These are phyloP conservation scores for Hemichromis elongatus DNA, from an alignment of 2,113 vertebrate species.

Conservation along the genomic window DNA sequence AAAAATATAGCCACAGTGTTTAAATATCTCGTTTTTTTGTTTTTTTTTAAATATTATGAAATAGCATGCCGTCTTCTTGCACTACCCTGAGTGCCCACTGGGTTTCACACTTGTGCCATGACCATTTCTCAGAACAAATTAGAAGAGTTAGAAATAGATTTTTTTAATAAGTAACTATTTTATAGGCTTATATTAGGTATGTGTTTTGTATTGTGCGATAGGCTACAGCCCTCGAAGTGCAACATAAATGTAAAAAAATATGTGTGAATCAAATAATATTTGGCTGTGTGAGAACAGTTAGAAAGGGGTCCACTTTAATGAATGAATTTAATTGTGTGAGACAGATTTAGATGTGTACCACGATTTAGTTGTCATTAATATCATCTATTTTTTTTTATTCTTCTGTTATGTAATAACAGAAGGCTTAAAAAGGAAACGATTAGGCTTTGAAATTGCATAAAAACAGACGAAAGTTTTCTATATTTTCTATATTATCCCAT, in stretches of 20 bases:
- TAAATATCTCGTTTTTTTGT: neutral
- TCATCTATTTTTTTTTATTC: neutral
- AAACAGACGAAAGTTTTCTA: neutral
- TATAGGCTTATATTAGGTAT: neutral
- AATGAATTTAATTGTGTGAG: neutral
- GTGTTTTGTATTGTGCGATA: neutral
- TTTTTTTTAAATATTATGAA: neutral
- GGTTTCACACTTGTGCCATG: constrained; percentile 22
- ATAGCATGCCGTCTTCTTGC: neutral
- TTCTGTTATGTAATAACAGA: neutral
- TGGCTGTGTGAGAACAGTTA: neutral
- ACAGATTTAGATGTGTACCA: neutral
- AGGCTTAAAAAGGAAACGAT: neutral
- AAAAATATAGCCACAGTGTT: neutral
- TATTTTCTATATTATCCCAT: neutral
- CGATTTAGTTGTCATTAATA: neutral
- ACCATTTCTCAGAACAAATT: neutral
- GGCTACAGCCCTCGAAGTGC: neutral
- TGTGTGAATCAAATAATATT: neutral
- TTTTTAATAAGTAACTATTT: neutral
- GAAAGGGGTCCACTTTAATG: neutral
- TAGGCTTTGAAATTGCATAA: neutral
- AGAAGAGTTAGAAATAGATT: neutral
- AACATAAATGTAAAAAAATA: neutral
- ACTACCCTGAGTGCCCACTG: constrained; percentile 25